These are phyloP conservation scores for Rhea americana DNA, from an alignment of 2,113 vertebrate genomes.

Conservation along the genomic window DNA sequence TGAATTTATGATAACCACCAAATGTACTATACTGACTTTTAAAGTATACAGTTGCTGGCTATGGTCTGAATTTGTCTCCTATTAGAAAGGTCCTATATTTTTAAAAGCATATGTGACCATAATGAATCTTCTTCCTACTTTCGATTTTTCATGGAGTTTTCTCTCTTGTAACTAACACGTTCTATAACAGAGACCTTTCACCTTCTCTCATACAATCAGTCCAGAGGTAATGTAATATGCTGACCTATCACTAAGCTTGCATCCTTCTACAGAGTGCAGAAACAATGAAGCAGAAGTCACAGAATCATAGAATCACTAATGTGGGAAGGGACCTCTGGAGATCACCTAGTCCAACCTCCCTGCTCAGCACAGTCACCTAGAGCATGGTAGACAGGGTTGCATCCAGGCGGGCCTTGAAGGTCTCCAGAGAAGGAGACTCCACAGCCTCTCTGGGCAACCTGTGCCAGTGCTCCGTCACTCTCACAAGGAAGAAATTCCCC, in stretches of 20 bases:
- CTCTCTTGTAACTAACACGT: background rate
- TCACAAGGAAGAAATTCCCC: too few species aligned
- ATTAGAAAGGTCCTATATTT: background rate
- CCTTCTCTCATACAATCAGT: background rate
- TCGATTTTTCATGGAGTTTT: background rate
- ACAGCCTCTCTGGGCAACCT: too few species aligned
- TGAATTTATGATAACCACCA: background rate
- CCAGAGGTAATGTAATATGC: rapidly evolving
- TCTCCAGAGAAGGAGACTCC: too few species aligned
- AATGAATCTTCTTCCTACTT: background rate
- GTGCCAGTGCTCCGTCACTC: too few species aligned
- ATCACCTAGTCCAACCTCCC: too few species aligned
- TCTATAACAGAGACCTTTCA: background rate
- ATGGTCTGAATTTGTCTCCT: background rate
- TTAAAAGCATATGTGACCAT: background rate
- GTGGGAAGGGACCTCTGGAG: too few species aligned
- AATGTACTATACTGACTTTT: background rate
- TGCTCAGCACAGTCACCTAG: too few species aligned
- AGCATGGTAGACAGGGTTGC: too few species aligned
- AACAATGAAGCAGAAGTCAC: background rate
- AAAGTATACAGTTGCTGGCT: rapidly evolving
- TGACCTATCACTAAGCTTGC: background rate
- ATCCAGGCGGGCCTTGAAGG: too few species aligned
- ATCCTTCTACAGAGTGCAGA: background rate
- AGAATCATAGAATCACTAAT: too few species aligned